These are phyloP conservation scores for Syrrhaptes paradoxus DNA, from an alignment of 2,113 vertebrate species.

Conservation along the genomic window DNA sequence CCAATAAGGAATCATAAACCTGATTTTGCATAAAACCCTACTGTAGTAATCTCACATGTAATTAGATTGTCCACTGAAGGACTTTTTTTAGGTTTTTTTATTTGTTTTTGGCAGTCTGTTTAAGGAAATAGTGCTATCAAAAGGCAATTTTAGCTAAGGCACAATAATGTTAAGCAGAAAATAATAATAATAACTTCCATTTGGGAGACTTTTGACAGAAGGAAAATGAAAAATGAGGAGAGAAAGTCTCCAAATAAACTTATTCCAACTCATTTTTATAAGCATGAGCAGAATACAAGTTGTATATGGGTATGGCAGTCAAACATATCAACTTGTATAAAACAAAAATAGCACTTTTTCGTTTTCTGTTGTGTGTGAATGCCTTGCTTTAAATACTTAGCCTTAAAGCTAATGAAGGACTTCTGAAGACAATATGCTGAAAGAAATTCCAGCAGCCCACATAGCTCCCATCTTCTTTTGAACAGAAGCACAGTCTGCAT, in stretches of 20 bases:
- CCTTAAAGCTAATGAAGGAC: neutral
- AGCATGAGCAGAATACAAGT: neutral
- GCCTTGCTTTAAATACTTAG: neutral
- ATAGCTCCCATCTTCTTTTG: neutral
- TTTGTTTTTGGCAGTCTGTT: neutral
- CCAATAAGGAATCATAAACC: neutral
- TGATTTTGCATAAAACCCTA: neutral
- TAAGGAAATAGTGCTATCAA: neutral
- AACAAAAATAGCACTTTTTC: neutral
- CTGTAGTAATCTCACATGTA: rapidly evolving
- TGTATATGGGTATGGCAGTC: neutral
- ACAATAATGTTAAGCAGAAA: neutral
- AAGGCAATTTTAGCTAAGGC: neutral
- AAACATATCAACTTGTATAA: neutral
- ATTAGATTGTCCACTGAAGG: neutral
- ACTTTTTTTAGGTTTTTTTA: neutral
- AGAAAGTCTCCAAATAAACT: neutral
- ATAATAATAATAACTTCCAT: neutral
- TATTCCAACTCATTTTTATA: neutral
- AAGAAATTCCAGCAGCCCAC: neutral
- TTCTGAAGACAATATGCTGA: neutral
- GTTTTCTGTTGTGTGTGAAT: neutral
- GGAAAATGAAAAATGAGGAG: neutral
- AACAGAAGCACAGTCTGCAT: neutral
- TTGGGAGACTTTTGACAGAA: neutral